These are phyloP conservation scores for Rhinolophus sinicus DNA, from an alignment of 2,113 vertebrate genomes.

Conservation along the genomic window DNA sequence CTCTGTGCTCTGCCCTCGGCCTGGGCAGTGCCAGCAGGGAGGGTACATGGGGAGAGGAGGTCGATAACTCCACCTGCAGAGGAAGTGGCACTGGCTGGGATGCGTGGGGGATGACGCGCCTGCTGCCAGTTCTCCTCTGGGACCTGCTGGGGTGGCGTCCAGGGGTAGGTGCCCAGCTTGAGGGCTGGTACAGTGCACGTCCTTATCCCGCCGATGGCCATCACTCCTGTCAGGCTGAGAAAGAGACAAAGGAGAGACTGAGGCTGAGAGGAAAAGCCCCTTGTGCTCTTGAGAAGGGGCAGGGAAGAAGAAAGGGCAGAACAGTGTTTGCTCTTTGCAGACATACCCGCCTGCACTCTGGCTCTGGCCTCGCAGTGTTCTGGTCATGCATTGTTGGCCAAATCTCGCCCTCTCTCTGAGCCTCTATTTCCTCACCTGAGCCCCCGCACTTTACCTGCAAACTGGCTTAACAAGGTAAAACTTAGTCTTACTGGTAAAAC, in stretches of 20 bases:
- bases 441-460: neutral
- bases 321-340: neutral
- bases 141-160: slow-evolving; percentile 82
- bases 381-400: neutral
- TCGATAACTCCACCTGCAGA: slow-evolving; percentile 75
- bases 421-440: neutral
- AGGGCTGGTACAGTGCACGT: slow-evolving; percentile 81
- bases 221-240: slow-evolving; percentile 75
- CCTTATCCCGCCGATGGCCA: slow-evolving; percentile 76
- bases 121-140: slow-evolving; percentile 83
- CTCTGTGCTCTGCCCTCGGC: slow-evolving; percentile 56
- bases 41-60: slow-evolving; percentile 61
- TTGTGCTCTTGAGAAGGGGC: neutral
- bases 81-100: slow-evolving; percentile 67
- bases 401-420: neutral
- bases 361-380: neutral
- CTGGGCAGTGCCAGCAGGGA: slow-evolving; percentile 68
- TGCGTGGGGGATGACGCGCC: slow-evolving; percentile 77
- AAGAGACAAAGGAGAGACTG: slow-evolving; percentile 47
- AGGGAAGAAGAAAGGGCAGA: neutral
- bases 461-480: neutral
- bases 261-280: slow-evolving; percentile 34
- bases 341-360: neutral
- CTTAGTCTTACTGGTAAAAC: neutral
- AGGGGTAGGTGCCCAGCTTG: slow-evolving; percentile 74